Conservation (phyloP, 23 tunicate species). For the Phallusia fumigata region DNA sequence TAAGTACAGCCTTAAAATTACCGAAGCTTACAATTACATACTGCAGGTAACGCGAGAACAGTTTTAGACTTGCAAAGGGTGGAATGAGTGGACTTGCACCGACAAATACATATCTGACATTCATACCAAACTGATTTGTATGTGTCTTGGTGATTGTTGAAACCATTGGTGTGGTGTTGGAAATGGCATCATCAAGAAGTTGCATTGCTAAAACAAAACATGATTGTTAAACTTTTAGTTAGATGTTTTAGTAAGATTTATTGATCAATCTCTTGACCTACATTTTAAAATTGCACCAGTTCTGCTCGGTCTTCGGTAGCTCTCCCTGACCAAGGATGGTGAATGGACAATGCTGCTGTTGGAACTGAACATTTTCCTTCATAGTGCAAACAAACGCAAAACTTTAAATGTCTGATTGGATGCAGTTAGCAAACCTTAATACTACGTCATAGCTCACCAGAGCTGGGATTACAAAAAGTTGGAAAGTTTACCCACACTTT, state of each 20-base stretch:
- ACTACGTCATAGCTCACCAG: too few species aligned
- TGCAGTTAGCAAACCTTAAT: too few species aligned
- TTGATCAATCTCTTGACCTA: background rate
- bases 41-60: too few species aligned
- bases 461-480: too few species aligned
- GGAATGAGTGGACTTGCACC: too few species aligned
- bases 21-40: too few species aligned
- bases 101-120: background rate
- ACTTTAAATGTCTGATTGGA: too few species aligned
- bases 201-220: background rate
- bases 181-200: background rate
- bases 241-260: too few species aligned
- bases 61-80: too few species aligned
- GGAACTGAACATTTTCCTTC: conserved; percentile 4
- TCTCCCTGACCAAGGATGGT: background rate
- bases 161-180: background rate
- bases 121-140: conserved; percentile 4
- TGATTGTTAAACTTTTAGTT: background rate
- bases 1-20: too few species aligned
- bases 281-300: conserved; percentile 4
- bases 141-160: background rate
- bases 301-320: background rate
- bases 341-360: conserved; percentile 1
- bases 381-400: background rate
- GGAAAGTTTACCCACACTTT: too few species aligned